Evolutionary conservation across 1,140 invertebrate genomes (phyloP).

Genomic region (Panulirus ornatus): DNA sequence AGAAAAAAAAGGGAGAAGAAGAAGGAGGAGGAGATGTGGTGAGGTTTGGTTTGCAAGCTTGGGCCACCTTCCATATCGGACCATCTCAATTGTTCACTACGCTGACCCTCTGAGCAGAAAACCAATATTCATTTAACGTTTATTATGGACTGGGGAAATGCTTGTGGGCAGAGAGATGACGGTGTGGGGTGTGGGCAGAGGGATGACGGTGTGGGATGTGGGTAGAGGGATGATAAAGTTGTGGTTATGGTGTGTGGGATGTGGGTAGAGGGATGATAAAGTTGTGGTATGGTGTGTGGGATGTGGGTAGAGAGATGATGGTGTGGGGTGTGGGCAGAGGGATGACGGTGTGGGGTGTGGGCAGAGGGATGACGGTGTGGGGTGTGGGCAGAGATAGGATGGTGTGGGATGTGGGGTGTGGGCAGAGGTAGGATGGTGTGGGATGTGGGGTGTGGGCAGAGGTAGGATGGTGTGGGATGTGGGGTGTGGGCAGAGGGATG

Average conservation of each 20-base stretch:
- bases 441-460: neutral
- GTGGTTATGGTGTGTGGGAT: too few species aligned
- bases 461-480: neutral
- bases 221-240: too few species aligned
- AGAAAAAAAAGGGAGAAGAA: too few species aligned
- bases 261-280: neutral
- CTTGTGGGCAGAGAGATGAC: neutral
- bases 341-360: too few species aligned
- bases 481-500: neutral
- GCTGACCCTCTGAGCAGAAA: neutral
- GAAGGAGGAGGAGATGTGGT: neutral
- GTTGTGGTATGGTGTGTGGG: neutral
- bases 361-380: too few species aligned
- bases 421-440: neutral
- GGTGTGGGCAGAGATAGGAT: too few species aligned
- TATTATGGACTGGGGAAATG: neutral
- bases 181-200: neutral
- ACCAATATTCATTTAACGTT: conserved; percentile 32
- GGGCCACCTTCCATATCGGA: neutral
- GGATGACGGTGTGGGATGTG: neutral
- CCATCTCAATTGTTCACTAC: conserved; percentile 23
- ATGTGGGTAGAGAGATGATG: neutral
- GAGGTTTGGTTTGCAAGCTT: neutral
- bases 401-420: neutral
- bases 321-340: neutral